Evolutionary conservation across 2,888 invertebrate species (phyloP), one percentile per base, ranked within the genome.

Genomic region (Agriopis leucophaearia): DNA sequence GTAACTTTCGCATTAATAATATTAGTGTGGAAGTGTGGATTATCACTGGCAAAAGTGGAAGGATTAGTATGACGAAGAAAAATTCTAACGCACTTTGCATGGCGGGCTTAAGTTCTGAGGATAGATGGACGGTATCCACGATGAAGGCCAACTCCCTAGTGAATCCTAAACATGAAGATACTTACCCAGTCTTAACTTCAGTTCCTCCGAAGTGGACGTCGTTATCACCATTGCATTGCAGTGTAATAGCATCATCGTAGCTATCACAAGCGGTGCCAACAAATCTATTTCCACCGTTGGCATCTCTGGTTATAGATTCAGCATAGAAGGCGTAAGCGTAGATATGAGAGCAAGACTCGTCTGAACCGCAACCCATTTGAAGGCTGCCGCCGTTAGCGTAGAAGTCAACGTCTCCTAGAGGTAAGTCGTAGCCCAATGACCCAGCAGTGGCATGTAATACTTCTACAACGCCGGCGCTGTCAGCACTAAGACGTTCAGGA

Each of bases 371-470:
- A 13, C 89, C 88, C 1, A 54, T 70, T 73, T 93, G 93, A 45
- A 45, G n/a, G 1, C 71, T 45, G 10, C 93, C 94, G 6, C 92
- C 92, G 70, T 94, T 93, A 38, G 94, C 74, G 71, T 91, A 94
- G 77, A 94, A 92, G 76, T 94, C 88, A 1, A 93, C 7, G 70
- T 86, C 79, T 12, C 94, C 94, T 13, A 94, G 76, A 0, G 94
- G 91, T 0, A 69, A 59, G 74, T 91, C 92, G 73, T 92, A 92
- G 40, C 94, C 94, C 1, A 76, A 58, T 27, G 45, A 7, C 0
- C 92, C 92, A 42, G 85, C 81, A 1, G 91, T 89, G 0, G 89
- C 79, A 75, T 94, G 89, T 1, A 94, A 73, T 0, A 94, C 92
- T 68, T 94, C 94, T 0, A 94, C 94, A 5, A 88, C 69, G 0